phyloP scores from a whole-genome alignment of 2,113 vertebrate species.

The Equus przewalskii region DNA sequence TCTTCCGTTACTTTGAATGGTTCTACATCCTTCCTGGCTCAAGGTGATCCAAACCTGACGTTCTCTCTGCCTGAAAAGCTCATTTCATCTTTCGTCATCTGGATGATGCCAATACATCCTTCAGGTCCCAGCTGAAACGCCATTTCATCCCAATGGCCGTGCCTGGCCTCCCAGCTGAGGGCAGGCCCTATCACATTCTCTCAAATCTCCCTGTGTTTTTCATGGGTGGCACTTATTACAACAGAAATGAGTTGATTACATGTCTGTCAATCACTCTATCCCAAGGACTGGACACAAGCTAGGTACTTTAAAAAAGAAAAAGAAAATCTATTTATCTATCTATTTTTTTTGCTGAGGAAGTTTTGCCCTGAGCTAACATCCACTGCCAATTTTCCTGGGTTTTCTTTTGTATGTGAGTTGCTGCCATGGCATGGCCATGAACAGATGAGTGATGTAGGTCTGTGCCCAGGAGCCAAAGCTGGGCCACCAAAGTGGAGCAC shows the following conservation, averaged over 20 bases:
- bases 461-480: too few relatives aligned
- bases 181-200: background rate
- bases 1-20: background rate
- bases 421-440: too few relatives aligned
- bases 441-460: too few relatives aligned
- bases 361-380: too few relatives aligned
- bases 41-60: background rate
- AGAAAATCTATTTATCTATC: too few relatives aligned
- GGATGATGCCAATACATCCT: background rate
- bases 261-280: background rate
- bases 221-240: background rate
- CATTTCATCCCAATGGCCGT: too few relatives aligned
- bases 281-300: background rate
- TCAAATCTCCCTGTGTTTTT: background rate
- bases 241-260: background rate
- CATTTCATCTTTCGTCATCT: background rate
- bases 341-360: too few relatives aligned
- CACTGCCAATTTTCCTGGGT: too few relatives aligned
- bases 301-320: background rate
- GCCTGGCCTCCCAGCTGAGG: background rate
- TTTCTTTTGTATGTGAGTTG: too few relatives aligned
- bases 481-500: too few relatives aligned
- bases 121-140: background rate
- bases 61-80: background rate
- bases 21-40: background rate